Evolutionary conservation across 1,140 invertebrate species (phyloP), one percentile per base, ranked within the genome.

Genomic region (Zaprionus africanus): DNA sequence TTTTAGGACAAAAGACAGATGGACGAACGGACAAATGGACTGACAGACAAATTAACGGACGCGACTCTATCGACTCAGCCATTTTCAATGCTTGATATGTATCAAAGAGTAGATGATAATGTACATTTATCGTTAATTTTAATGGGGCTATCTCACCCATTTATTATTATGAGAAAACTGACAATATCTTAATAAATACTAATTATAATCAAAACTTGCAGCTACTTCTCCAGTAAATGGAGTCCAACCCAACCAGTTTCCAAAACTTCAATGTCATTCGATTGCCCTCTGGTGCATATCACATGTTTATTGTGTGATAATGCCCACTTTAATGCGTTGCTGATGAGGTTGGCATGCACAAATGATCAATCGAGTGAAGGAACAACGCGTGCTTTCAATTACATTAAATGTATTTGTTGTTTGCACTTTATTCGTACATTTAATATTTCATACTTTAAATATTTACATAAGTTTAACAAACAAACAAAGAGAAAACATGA

Each of bases 401-500:
- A 90, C 85, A 90, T 90, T 90, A 85, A 90, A 90, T 90, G 86
- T 90, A 85, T 90, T 90, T 90, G 82, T 90, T 90, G 85, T 90
- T 79, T 88, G 85, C 85, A 90, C 85, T 90, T 90, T 90, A 90
- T 90, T 90, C 85, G 85, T 90, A 90, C 81, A 90, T 90, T 90
- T 90, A 90, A 90, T 90, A 82, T 90, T 90, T 90, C 85, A 90
- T 90, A 85, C 86, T 90, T 90, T 90, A 85, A 90, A 90, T 90
- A 90, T 90, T 90, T 90, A 90, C 85, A 90, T 90, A 90, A 90
- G 88, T 90, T 90, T 90, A 90, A 90, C 85, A 90, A 90, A 90
- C 85, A 88, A 88, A 86, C 82, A 86, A 79, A 77, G 85, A 90
- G 85, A 90, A 90, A 90, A 90, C 82, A 90, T 85, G 81, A 90